Percentiles rank a stretch among this genome's conserved stretches.
Conservation (phyloP, 2,888 invertebrate genomes). For the Eupithecia abbreviata region DNA sequence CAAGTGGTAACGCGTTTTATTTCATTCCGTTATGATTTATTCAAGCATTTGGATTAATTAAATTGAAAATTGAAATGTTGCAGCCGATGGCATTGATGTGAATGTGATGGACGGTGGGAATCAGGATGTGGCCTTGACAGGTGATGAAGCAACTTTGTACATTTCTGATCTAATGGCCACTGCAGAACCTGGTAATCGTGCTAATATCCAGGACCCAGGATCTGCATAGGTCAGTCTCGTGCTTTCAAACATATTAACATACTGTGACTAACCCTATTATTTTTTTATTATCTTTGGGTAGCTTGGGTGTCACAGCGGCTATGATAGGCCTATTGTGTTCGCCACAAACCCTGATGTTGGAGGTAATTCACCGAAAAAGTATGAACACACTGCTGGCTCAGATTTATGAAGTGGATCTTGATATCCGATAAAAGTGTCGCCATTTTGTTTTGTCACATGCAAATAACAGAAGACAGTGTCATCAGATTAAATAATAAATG, state of each 20-base stretch:
- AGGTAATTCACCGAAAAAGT: neutral
- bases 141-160: neutral
- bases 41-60: constrained; percentile 34
- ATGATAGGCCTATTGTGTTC: too few relatives aligned
- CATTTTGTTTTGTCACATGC: neutral
- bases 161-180: neutral
- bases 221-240: neutral
- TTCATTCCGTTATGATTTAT: constrained; percentile 41
- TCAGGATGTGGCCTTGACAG: constrained; percentile 24
- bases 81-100: constrained; percentile 16
- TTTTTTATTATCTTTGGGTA: too few relatives aligned
- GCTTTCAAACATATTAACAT: neutral
- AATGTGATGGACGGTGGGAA: constrained; percentile 28
- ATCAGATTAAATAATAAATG: too few relatives aligned
- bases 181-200: neutral
- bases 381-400: neutral
- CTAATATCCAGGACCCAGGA: neutral
- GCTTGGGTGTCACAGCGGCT: too few relatives aligned
- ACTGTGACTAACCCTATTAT: neutral
- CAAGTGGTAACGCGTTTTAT: constrained; percentile 38
- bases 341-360: neutral
- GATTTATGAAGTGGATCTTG: neutral
- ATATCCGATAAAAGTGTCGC: neutral
- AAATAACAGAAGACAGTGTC: too few relatives aligned
- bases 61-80: constrained; percentile 36